These are phyloP conservation scores for Thripadectes ignobilis DNA, from an alignment of 2,797 vertebrate species.

Conservation along the genomic window DNA sequence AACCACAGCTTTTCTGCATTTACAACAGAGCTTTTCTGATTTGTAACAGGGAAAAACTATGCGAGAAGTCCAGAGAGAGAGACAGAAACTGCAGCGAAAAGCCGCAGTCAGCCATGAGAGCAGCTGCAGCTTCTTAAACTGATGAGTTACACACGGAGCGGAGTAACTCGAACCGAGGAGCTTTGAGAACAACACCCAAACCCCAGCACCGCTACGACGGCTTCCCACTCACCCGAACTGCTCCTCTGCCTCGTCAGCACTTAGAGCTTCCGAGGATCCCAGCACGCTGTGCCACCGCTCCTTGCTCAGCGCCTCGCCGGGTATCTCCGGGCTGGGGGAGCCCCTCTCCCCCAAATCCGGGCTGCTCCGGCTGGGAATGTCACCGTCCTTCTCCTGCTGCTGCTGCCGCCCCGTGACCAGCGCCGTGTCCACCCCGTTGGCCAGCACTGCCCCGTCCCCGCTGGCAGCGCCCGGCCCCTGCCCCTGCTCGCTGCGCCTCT, in stretches of 20 bases:
- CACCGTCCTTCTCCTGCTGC: not conserved
- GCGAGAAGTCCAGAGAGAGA: not conserved
- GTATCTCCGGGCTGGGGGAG: not conserved
- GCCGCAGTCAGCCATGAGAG: not conserved
- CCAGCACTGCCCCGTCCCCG: not conserved
- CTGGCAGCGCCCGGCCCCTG: fast-evolving
- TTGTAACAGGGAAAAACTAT: not conserved
- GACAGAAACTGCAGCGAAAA: not conserved
- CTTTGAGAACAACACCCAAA: not conserved
- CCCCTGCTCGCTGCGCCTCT: not conserved
- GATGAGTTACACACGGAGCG: not conserved
- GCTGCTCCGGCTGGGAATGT: not conserved
- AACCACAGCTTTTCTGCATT: not conserved
- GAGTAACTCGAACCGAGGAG: not conserved
- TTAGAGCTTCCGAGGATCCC: slow-evolving; percentile 14
- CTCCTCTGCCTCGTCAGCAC: not conserved
- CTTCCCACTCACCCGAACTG: slow-evolving; percentile 45
- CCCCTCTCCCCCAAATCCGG: not conserved
- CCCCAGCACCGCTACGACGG: fast-evolving
- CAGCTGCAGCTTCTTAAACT: slow-evolving; percentile 26
- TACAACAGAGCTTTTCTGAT: not conserved
- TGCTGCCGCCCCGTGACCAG: not conserved
- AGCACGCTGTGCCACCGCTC: not conserved
- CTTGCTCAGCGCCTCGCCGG: not conserved
- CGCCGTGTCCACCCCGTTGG: not conserved